A percentile compares a stretch with the other conserved stretches of the same genome.
Conservation (phyloP, 2,113 vertebrate genomes). For the Pteruthius melanotis region DNA sequence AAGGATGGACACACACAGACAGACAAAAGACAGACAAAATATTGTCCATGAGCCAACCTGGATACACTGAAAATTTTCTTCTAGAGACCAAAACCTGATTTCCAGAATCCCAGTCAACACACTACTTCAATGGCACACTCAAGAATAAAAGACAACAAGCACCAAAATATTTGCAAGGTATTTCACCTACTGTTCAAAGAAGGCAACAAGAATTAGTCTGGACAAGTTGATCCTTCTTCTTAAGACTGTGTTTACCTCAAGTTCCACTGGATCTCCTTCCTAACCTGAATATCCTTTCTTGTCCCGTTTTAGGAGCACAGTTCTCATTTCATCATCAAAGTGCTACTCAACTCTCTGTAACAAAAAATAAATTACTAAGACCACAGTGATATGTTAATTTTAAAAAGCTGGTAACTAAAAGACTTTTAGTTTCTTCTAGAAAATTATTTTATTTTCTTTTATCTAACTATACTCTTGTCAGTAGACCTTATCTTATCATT, state of each 20-base stretch:
- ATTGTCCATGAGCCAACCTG: not conserved
- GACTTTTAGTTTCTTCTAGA: not conserved
- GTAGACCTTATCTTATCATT: not conserved
- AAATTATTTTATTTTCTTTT: not conserved
- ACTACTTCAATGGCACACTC: not conserved
- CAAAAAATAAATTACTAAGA: not conserved
- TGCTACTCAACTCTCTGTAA: not conserved
- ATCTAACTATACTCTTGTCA: not conserved
- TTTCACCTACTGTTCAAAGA: not conserved
- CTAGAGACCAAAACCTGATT: not conserved
- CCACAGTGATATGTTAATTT: not conserved
- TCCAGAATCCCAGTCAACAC: not conserved
- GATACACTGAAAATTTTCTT: not conserved
- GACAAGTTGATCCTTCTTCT: not conserved
- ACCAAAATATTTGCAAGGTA: not conserved
- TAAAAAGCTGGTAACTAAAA: not conserved
- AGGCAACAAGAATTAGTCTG: not conserved
- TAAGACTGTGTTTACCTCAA: not conserved
- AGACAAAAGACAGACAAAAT: not conserved
- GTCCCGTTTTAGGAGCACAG: not conserved
- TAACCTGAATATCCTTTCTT: not conserved
- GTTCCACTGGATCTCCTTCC: not conserved
- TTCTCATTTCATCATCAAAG: not conserved
- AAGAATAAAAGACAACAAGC: not conserved
- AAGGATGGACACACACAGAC: not conserved